Evolutionary conservation across 1,140 invertebrate species (phyloP), one percentile per base, ranked within the genome.

Genomic region (Listronotus bonariensis): DNA sequence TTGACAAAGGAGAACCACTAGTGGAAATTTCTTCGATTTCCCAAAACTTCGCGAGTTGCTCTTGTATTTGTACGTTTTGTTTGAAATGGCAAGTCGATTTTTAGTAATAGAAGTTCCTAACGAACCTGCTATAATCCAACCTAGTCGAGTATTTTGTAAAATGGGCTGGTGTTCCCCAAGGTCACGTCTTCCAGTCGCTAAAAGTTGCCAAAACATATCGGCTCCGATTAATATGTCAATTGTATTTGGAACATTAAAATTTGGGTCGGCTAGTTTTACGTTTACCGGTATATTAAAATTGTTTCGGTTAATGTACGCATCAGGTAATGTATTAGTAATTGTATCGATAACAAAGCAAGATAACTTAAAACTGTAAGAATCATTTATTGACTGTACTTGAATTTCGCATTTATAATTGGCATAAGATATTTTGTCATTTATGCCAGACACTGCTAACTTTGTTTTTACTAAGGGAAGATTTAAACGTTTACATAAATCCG

Each of bases 161-260:
- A 62, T 17, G 1, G 52, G 14, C 8, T 10, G 0, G 6, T 31
- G 15, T 38, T 15, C 9, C 12, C 40, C 41, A 15, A 46, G 11
- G 36, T 40, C 34, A 15, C 26, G 15, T 56, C 18, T 3, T 9
- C 40, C 51, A 11, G 20, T 26, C 20, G 20, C 5, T 26, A 26
- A 26, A 26, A 26, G 20, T 26, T 26, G 20, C 20, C 20, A 46
- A 11, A 54, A 64, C 3, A 31, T 11, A 34, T 58, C 56, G 1
- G 56, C 56, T 32, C 41, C 56, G 7, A 58, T 36, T 32, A 58
- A 14, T 8, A 58, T 45, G 17, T 58, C 56, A 0, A 58, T 58
- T 1, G 36, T 3, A 46, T 36, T 12, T 34, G 56, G 56, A 17
- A 32, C 34, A 20, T 9, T 0, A 58, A 45, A 48, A 1, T 10